phyloP scores from a whole-genome alignment of 2,797 vertebrate species.

The Micromesistius poutassou region DNA sequence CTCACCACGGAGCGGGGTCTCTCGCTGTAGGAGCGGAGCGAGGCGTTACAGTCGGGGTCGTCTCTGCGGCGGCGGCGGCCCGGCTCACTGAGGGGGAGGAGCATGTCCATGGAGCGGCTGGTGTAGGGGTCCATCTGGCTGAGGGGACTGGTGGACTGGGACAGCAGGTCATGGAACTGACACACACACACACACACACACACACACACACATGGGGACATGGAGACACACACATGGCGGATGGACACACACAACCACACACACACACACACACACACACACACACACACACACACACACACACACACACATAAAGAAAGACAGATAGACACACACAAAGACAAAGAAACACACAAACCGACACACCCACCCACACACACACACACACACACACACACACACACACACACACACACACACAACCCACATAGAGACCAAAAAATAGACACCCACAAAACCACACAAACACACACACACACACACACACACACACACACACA shows the following conservation, averaged over 20 bases:
- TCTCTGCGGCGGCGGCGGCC: constrained; percentile 74
- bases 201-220: background rate
- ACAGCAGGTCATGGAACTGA: constrained; percentile 91
- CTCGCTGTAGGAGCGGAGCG: constrained; percentile 74
- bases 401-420: background rate
- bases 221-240: background rate
- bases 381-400: background rate
- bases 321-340: background rate
- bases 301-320: background rate
- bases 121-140: constrained; percentile 88
- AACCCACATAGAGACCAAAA: background rate
- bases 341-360: background rate
- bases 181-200: background rate
- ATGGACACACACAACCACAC: background rate
- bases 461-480: background rate
- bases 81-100: constrained; percentile 80
- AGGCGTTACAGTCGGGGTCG: constrained; percentile 78
- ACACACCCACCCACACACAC: constrained; percentile 18
- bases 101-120: constrained; percentile 84
- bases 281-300: background rate
- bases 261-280: background rate
- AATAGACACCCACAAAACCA: background rate
- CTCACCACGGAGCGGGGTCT: constrained; percentile 84
- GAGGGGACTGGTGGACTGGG: constrained; percentile 84
- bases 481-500: background rate